Conservation (phyloP, 1,140 invertebrate species). For the Microplitis mediator region DNA sequence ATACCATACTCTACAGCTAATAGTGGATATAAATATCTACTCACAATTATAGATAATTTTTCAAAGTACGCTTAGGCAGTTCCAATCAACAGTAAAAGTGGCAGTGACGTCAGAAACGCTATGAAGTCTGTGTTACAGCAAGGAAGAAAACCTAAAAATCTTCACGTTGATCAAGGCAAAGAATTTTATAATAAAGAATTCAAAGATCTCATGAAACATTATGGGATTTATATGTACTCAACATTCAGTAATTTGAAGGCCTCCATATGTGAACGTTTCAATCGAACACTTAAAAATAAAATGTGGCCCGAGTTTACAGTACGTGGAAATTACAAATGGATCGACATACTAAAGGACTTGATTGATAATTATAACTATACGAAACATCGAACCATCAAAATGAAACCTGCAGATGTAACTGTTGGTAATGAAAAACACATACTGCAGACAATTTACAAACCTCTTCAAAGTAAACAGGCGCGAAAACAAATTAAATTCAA, state of each 20-base stretch:
- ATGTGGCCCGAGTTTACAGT: constrained; percentile 51
- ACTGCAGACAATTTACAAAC: too few relatives aligned
- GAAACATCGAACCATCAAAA: constrained; percentile 47
- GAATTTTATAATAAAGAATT: constrained; percentile 2
- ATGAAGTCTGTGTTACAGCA: not conserved
- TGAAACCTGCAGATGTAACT: too few relatives aligned
- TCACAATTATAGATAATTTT: constrained; percentile 23
- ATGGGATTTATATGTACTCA: constrained; percentile 13
- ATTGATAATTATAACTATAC: constrained; percentile 42
- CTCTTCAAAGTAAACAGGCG: too few relatives aligned
- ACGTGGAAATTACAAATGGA: constrained; percentile 43
- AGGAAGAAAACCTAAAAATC: not conserved
- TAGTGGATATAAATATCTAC: constrained; percentile 9
- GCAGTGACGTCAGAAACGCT: not conserved
- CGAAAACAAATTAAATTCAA: too few relatives aligned
- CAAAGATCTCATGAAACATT: not conserved
- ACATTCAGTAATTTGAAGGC: constrained; percentile 50
- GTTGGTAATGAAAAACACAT: too few relatives aligned
- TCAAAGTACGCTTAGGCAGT: constrained; percentile 28
- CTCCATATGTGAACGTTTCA: constrained; percentile 54
- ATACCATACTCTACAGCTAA: constrained; percentile 1
- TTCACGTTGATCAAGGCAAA: not conserved
- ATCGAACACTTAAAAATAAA: constrained; percentile 53
- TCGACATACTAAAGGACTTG: constrained; percentile 21
- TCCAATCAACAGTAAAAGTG: constrained; percentile 34